Percentiles rank a stretch among this genome's conserved stretches.
Conservation (phyloP, 1,140 invertebrate genomes). For the Atopsyche davidsoni region DNA sequence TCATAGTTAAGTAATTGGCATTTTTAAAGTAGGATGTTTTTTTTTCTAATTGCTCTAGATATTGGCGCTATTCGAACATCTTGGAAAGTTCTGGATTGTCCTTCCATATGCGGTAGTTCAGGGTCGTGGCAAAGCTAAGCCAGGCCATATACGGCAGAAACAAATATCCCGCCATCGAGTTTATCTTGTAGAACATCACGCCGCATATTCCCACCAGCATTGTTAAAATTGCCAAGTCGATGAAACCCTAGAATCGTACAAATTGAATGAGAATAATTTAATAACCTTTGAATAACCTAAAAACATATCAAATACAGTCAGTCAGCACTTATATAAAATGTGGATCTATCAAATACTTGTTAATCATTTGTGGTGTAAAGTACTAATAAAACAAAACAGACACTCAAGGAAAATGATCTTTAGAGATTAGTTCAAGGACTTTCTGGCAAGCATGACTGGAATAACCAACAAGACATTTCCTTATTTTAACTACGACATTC, state of each 20-base stretch:
- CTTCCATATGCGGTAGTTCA: slow-evolving; percentile 57
- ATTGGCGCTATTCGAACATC: neutral
- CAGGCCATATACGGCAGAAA: slow-evolving; percentile 68
- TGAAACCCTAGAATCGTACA: too few species aligned
- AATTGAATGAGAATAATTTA: too few species aligned
- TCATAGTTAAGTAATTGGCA: slow-evolving; percentile 1
- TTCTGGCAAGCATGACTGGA: too few species aligned
- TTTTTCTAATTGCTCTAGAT: neutral
- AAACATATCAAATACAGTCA: slow-evolving; percentile 59
- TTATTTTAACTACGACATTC: too few species aligned
- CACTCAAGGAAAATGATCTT: too few species aligned
- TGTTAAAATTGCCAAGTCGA: neutral
- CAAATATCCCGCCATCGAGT: slow-evolving; percentile 57
- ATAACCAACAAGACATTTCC: too few species aligned
- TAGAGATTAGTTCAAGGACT: too few species aligned
- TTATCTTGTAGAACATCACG: slow-evolving; percentile 57
- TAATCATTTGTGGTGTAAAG: too few species aligned
- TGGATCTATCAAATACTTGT: too few species aligned
- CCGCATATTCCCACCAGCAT: slow-evolving; percentile 38
- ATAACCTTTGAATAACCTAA: slow-evolving; percentile 53
- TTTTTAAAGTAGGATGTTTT: neutral
- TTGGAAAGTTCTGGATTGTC: slow-evolving; percentile 39
- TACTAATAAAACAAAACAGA: too few species aligned
- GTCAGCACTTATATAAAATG: slow-evolving; percentile 17
- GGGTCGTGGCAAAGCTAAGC: slow-evolving; percentile 55